A percentile compares a stretch with the other conserved stretches of the same genome.
These are phyloP conservation scores for Xiphorhynchus erythropygius DNA, from an alignment of 2,797 vertebrate species.

Conservation along the genomic window DNA sequence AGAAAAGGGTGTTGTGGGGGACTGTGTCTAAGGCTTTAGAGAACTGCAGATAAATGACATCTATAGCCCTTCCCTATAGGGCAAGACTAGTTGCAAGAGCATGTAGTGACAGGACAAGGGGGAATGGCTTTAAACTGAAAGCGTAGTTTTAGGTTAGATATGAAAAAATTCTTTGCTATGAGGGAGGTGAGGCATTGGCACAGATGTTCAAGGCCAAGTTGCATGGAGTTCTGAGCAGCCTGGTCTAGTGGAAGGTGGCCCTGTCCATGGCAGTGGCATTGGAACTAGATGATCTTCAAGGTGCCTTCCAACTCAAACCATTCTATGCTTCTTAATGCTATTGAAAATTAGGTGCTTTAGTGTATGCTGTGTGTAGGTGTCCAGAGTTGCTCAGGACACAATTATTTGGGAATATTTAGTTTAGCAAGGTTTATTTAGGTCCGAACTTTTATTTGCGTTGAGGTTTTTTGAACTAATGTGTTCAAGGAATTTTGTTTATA, in stretches of 20 bases:
- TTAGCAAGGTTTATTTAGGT: background rate
- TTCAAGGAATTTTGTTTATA: background rate
- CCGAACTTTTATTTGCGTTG: background rate
- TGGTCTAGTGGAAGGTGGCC: background rate
- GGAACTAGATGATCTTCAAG: background rate
- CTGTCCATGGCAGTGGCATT: background rate
- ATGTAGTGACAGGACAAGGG: rapidly evolving
- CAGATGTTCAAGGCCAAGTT: background rate
- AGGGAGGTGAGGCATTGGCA: background rate
- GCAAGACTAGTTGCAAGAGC: background rate
- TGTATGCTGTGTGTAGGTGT: background rate
- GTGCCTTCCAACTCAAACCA: background rate
- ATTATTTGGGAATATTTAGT: background rate
- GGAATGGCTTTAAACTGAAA: background rate
- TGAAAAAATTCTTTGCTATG: background rate
- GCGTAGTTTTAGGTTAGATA: background rate
- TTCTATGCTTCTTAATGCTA: background rate
- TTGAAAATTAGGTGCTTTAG: background rate
- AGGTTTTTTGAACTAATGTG: background rate
- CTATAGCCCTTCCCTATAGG: background rate
- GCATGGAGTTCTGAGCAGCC: background rate
- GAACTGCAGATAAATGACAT: background rate
- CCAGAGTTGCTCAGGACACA: background rate
- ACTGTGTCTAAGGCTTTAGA: background rate
- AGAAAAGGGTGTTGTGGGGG: background rate